Conservation (phyloP, 2,888 invertebrate genomes). For the Catonia carolina region DNA sequence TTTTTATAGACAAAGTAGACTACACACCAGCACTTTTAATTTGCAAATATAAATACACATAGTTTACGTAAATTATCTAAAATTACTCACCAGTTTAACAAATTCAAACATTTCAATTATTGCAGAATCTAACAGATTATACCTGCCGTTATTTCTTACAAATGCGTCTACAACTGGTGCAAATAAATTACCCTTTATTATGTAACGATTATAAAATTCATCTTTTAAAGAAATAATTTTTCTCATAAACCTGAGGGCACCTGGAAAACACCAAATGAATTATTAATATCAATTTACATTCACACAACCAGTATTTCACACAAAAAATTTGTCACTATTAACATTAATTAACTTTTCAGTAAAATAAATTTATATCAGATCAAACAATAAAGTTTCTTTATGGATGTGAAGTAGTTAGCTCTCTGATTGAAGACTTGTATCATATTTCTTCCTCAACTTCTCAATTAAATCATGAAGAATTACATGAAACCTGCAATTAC, state of each 20-base stretch:
- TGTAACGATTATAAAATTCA: constrained; percentile 96
- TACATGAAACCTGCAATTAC: too few relatives aligned
- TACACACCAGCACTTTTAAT: too few relatives aligned
- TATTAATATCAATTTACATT: neutral
- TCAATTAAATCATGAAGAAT: too few relatives aligned
- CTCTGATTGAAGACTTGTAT: too few relatives aligned
- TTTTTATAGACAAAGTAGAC: too few relatives aligned
- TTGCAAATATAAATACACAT: too few relatives aligned
- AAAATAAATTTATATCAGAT: too few relatives aligned
- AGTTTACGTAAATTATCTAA: too few relatives aligned
- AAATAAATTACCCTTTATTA: constrained; percentile 89
- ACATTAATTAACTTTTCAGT: neutral
- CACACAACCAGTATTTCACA: neutral
- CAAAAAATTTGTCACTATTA: too few relatives aligned
- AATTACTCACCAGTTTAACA: constrained; percentile 75
- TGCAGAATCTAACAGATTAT: constrained; percentile 97
- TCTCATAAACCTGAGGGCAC: constrained; percentile 93
- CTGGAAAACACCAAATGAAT: constrained; percentile 38
- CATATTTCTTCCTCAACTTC: too few relatives aligned
- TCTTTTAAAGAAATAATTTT: constrained; percentile 96
- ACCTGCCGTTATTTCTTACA: constrained; percentile 92
- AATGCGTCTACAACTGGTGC: constrained; percentile 95
- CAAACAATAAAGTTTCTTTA: too few relatives aligned
- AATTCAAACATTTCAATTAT: constrained; percentile 99
- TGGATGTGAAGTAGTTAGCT: too few relatives aligned